Conservation (phyloP, 2,888 invertebrate genomes). For the Lasius fuliginosus region DNA sequence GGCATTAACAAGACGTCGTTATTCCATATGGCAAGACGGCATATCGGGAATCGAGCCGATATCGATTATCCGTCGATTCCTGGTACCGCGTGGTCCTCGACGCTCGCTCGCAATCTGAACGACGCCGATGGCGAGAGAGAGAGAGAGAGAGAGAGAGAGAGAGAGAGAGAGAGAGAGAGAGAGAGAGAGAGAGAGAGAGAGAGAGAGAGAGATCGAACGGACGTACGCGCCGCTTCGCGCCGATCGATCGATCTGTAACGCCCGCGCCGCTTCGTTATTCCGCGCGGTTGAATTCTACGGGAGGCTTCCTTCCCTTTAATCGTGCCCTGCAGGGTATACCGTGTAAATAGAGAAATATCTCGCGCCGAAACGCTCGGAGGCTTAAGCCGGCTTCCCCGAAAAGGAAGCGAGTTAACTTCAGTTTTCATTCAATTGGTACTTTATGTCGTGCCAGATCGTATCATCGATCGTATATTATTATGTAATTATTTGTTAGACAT, state of each 20-base stretch:
- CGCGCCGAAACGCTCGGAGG: background rate
- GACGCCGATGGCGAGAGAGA: constrained; percentile 22
- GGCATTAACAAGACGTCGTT: constrained; percentile 61
- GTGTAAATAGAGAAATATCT: constrained; percentile 34
- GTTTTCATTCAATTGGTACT: background rate
- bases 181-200: too few species aligned
- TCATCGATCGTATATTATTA: background rate
- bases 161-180: too few species aligned
- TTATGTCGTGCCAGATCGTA: background rate
- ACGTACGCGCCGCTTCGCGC: background rate
- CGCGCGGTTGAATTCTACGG: constrained; percentile 39
- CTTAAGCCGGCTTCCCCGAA: background rate
- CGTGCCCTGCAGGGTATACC: background rate
- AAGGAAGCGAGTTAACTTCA: background rate
- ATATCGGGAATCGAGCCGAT: constrained; percentile 34
- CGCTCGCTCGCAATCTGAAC: constrained; percentile 10
- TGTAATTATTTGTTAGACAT: background rate
- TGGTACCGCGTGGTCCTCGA: constrained; percentile 6
- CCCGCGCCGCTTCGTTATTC: constrained; percentile 42
- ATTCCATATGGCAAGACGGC: constrained; percentile 51
- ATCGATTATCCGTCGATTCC: constrained; percentile 60
- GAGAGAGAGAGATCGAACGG: constrained; percentile 17
- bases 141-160: too few species aligned
- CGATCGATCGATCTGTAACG: constrained; percentile 44
- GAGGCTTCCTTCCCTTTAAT: constrained; percentile 45